phyloP scores from a whole-genome alignment of 2,888 invertebrate species.

The Aelia acuminata region DNA sequence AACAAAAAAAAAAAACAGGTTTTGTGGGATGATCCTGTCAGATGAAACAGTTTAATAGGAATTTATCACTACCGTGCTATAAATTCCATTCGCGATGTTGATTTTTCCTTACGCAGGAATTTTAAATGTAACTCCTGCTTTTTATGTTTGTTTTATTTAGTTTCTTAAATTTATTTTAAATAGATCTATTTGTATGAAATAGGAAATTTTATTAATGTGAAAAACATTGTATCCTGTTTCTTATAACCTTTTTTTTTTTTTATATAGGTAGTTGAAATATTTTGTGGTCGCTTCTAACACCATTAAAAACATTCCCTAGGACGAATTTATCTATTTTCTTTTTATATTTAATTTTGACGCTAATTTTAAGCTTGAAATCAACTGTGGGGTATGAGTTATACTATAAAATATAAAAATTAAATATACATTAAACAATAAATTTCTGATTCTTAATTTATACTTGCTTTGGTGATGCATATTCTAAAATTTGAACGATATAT shows the following conservation, averaged over 20 bases:
- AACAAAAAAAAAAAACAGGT: neutral
- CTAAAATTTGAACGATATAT: too few relatives aligned
- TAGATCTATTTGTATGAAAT: neutral
- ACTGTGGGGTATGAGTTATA: too few relatives aligned
- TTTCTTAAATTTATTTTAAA: conserved; percentile 21
- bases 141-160: too few relatives aligned
- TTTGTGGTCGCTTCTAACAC: neutral
- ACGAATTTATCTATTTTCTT: too few relatives aligned
- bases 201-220: neutral
- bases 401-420: too few relatives aligned
- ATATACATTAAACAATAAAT: too few relatives aligned
- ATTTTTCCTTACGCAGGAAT: conserved; percentile 31
- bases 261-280: neutral
- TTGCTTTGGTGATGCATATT: too few relatives aligned
- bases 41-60: conserved; percentile 20
- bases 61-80: conserved; percentile 12
- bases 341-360: too few relatives aligned
- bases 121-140: neutral
- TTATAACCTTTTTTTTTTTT: neutral
- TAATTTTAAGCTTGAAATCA: too few relatives aligned
- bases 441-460: too few relatives aligned
- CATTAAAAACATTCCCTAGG: neutral
- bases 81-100: conserved; percentile 28
- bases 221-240: neutral
- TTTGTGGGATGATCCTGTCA: conserved; percentile 33